A percentile compares a stretch with the other conserved stretches of the same genome.
Evolutionary conservation across 2,797 vertebrate genomes (phyloP).

Genomic region (Lindbergichthys nudifrons): DNA sequence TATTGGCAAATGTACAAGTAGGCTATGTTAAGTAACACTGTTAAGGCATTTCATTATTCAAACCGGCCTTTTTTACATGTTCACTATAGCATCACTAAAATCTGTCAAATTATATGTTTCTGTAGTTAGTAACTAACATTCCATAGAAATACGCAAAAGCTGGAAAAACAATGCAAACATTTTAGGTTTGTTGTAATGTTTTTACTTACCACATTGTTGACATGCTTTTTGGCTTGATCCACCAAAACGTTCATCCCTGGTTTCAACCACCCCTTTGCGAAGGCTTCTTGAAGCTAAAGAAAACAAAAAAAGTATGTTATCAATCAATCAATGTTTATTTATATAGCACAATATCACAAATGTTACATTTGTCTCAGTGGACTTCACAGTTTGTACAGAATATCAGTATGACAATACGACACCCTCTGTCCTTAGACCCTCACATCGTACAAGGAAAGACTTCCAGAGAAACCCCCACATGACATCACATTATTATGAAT

Average conservation of each 20-base stretch:
- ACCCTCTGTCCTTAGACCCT: too few species aligned
- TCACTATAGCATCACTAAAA: not conserved
- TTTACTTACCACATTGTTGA: slow-evolving; percentile 90
- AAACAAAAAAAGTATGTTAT: not conserved
- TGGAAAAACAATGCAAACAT: fast-evolving
- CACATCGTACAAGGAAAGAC: too few species aligned
- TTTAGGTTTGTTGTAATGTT: fast-evolving
- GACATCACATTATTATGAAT: too few species aligned
- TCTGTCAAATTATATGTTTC: not conserved
- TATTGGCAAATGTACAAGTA: not conserved
- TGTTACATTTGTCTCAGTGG: too few species aligned
- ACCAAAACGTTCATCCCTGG: slow-evolving; percentile 92
- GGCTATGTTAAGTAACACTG: not conserved
- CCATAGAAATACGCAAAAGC: not conserved
- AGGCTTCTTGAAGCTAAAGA: slow-evolving; percentile 92
- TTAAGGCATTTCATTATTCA: too few species aligned
- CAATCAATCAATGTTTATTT: too few species aligned
- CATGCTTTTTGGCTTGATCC: slow-evolving; percentile 80
- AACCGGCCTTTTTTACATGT: not conserved
- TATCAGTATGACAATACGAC: too few species aligned
- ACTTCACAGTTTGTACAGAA: too few species aligned
- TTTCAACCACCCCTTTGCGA: slow-evolving; percentile 88
- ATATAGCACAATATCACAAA: too few species aligned
- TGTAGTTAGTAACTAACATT: not conserved
- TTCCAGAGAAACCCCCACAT: too few species aligned